Percentiles rank a stretch among this genome's conserved stretches.
phyloP scores from a whole-genome alignment of 1,140 invertebrate genomes.

The Bradynema listronoti region DNA sequence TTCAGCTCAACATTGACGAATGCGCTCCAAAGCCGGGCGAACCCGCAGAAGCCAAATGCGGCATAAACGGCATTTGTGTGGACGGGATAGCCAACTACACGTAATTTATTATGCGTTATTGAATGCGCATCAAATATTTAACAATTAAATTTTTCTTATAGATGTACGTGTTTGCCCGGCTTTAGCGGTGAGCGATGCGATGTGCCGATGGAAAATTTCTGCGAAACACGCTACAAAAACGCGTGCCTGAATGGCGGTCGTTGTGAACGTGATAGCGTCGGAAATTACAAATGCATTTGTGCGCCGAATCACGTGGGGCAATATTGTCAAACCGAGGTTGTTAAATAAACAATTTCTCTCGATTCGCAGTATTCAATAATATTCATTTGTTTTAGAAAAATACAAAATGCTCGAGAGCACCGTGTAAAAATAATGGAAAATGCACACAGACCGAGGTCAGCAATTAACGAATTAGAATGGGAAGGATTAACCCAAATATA shows the following conservation, averaged over 20 bases:
- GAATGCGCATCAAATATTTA: background rate
- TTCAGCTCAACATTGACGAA: conserved; percentile 47
- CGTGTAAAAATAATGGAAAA: conserved; percentile 40
- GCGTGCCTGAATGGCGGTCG: conserved; percentile 25
- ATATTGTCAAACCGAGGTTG: conserved; percentile 11
- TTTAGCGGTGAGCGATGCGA: conserved; percentile 22
- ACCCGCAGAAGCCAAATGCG: conserved; percentile 28
- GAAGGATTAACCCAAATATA: no score
- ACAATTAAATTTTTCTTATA: conserved; percentile 33
- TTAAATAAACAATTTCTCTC: background rate
- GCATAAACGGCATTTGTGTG: conserved; percentile 44
- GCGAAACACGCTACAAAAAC: conserved; percentile 12
- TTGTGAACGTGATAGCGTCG: conserved; percentile 6
- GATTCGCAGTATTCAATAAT: conserved; percentile 10
- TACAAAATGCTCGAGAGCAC: conserved; percentile 27
- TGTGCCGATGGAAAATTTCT: conserved; percentile 13
- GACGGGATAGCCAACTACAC: conserved; percentile 40
- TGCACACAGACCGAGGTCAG: conserved; percentile 23
- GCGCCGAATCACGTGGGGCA: conserved; percentile 1
- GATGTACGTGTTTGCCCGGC: conserved; percentile 17
- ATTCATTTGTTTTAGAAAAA: conserved; percentile 11
- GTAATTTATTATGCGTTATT: conserved; percentile 29
- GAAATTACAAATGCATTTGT: conserved; percentile 7
- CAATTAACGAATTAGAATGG: background rate
- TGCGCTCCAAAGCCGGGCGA: conserved; percentile 22